Base-by-base conservation (phyloP, 2,797 vertebrate genomes). In the Melanotaenia trifasciata region DNA sequence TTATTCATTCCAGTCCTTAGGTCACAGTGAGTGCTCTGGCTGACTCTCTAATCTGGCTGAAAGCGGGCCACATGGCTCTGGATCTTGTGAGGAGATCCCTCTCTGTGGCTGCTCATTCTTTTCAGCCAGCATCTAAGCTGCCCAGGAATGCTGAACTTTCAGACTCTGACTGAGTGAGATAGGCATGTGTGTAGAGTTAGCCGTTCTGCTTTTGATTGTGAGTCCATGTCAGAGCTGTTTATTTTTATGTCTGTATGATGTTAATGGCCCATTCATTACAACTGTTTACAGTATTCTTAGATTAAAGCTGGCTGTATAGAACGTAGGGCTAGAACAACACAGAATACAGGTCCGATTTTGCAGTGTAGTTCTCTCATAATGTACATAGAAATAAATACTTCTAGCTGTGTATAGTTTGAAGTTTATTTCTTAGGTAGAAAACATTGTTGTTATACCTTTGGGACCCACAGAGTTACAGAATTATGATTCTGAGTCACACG, bases 71-170 rank as follows among this genome's bases (percentile, higher is more conserved):
- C 89, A 90, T 89, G 85, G 84, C 74, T 76, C 65, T 84, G 63
- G 70, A 82, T 92, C 90, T 90, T 76, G 78, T 90, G 90, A 92
- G 91, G 90, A 91, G 85, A 90, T 87, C 89, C 81, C 90, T 87
- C 84, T 90, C 85, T 90, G 88, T 81, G 76, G 78, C 87, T 89
- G 80, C 84, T 92, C 86, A 86, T 87, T 93, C 91, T 89, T 91
- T 90, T 90, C 84, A 89, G 79, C 80, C 78, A 38, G 67, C 67
- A 86, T 85, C 89, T 94, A 93, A 94, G 89, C 90, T 76, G 85
- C 85, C 87, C 13, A 84, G 91, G 93, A 94, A 94, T 94, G 92
- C 87, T 81, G 76, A 80, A 85, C 85, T 84, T 76, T 79, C 67
- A 79, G 77, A 81, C 79, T 79, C 56, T 20, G 66, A 80, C 56